These are phyloP conservation scores for Bactericera cockerelli DNA, from an alignment of 1,140 invertebrate genomes.

Conservation along the genomic window DNA sequence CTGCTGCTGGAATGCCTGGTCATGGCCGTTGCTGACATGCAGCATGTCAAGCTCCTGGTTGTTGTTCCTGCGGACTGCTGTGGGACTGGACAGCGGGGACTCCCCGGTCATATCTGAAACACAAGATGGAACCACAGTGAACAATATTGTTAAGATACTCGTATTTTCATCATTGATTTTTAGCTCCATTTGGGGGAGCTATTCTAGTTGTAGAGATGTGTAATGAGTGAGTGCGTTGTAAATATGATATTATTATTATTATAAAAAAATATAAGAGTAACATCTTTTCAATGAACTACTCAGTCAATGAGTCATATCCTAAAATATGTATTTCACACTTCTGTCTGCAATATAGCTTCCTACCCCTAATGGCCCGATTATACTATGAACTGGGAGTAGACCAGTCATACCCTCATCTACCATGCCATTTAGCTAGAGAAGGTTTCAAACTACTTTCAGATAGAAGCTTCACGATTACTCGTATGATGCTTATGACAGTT, in stretches of 20 bases:
- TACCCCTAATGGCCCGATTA: no score
- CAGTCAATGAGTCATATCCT: no score
- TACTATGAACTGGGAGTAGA: no score
- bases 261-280: no score
- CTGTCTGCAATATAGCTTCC: no score
- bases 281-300: no score
- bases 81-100: slow-evolving; percentile 35
- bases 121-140: slow-evolving; percentile 10
- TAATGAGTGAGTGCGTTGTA: background rate
- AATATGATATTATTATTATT: background rate
- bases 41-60: slow-evolving; percentile 24
- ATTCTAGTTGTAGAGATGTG: slow-evolving; percentile 1
- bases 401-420: no score
- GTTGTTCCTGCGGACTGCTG: slow-evolving; percentile 33
- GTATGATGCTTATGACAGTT: no score
- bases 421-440: no score
- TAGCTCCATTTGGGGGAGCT: background rate
- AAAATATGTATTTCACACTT: no score
- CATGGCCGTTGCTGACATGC: slow-evolving; percentile 28
- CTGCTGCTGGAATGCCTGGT: slow-evolving; percentile 37
- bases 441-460: no score
- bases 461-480: no score
- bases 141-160: background rate
- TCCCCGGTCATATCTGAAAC: slow-evolving; percentile 40
- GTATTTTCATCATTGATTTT: slow-evolving; percentile 9